Percentiles rank a stretch among this genome's conserved stretches.
These are phyloP conservation scores for Drosophila limbata DNA, from an alignment of 2,888 invertebrate species.

Conservation along the genomic window DNA sequence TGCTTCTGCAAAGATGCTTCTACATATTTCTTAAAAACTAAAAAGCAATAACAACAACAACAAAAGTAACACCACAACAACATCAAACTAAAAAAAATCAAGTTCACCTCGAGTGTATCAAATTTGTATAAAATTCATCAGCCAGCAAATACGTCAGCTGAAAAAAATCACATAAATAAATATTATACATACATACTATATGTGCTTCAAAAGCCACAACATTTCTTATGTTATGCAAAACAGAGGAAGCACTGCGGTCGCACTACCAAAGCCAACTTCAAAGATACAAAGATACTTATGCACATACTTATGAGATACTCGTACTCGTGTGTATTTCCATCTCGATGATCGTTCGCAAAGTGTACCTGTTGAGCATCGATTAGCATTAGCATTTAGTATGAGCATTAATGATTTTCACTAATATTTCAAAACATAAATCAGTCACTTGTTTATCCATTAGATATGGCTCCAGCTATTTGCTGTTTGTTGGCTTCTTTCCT, in stretches of 20 bases:
- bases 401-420: constrained; percentile 63
- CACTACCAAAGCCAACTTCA: constrained; percentile 38
- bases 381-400: constrained; percentile 64
- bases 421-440: constrained; percentile 54
- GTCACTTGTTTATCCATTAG: constrained; percentile 63
- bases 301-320: constrained; percentile 22
- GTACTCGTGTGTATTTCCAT: constrained; percentile 22
- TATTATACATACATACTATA: constrained; percentile 11
- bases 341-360: constrained; percentile 22
- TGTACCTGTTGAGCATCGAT: constrained; percentile 64
- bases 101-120: constrained; percentile 82
- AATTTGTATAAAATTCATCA: constrained; percentile 80
- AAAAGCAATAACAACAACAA: constrained; percentile 33
- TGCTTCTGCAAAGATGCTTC: constrained; percentile 75
- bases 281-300: constrained; percentile 41
- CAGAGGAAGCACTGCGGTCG: constrained; percentile 66
- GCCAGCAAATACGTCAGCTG: constrained; percentile 74
- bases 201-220: constrained; percentile 50
- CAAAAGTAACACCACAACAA: constrained; percentile 37
- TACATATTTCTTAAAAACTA: constrained; percentile 55
- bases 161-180: constrained; percentile 41
- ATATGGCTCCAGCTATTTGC: constrained; percentile 39
- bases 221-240: constrained; percentile 69
- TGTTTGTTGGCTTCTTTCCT: constrained; percentile 24
- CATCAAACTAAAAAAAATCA: constrained; percentile 65